Evolutionary conservation across 2,888 invertebrate species (phyloP).

Genomic region (Drosophila peninsularis): DNA sequence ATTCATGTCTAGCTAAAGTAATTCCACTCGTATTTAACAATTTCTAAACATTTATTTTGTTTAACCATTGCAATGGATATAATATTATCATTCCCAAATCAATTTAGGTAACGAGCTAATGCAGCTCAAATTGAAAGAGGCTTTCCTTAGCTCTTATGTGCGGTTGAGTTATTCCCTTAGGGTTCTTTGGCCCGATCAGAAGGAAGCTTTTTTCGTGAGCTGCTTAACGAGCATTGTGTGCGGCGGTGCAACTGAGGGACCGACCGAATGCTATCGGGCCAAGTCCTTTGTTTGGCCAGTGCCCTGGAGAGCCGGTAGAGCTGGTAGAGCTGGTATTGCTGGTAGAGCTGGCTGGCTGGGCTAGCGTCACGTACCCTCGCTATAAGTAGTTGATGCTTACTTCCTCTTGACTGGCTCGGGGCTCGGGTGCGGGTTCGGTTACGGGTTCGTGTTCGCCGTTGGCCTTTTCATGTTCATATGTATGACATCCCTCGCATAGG

Average conservation of each 20-base stretch:
- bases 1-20: too few species aligned
- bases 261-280: constrained; percentile 22
- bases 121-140: constrained; percentile 31
- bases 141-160: constrained; percentile 40
- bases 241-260: constrained; percentile 12
- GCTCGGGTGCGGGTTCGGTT: neutral
- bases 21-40: too few species aligned
- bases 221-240: constrained; percentile 28
- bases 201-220: constrained; percentile 42
- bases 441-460: constrained; percentile 36
- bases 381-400: constrained; percentile 72
- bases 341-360: neutral
- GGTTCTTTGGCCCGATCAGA: constrained; percentile 47
- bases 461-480: constrained; percentile 55
- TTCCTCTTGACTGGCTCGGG: constrained; percentile 66
- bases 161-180: constrained; percentile 41
- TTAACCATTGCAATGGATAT: neutral
- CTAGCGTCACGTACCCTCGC: constrained; percentile 32
- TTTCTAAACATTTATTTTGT: neutral
- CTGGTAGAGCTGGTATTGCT: neutral
- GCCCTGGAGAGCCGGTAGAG: constrained; percentile 10
- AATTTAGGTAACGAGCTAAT: neutral
- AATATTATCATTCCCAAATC: neutral
- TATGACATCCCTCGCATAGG: constrained; percentile 63
- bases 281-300: constrained; percentile 62